Evolutionary conservation across 2,113 vertebrate species (phyloP).

Genomic region (Oncorhynchus clarkii): DNA sequence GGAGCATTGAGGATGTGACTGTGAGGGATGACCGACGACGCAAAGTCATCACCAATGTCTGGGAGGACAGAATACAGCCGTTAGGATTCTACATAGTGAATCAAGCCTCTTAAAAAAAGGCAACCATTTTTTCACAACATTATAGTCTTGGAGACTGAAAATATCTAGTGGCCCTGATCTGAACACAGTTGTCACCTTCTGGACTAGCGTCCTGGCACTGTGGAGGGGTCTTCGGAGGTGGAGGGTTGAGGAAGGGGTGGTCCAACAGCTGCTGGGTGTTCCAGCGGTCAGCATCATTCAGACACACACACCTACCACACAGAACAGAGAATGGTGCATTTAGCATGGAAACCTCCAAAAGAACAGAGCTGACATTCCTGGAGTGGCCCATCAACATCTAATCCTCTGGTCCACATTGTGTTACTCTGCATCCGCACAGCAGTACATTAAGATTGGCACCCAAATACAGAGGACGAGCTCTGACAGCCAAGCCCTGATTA

Average conservation of each 20-base stretch:
- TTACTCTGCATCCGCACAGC: too few relatives aligned
- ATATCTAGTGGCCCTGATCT: neutral
- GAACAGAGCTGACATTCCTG: neutral
- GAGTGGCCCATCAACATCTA: neutral
- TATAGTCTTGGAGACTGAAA: neutral
- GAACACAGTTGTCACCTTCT: constrained; percentile 74
- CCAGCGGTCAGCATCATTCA: constrained; percentile 92
- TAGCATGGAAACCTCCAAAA: neutral
- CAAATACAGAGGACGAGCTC: constrained; percentile 1
- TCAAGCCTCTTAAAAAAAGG: neutral
- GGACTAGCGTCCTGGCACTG: constrained; percentile 78
- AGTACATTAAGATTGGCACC: neutral
- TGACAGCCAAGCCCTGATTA: neutral
- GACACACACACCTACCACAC: constrained; percentile 83
- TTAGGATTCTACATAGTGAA: neutral
- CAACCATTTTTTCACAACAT: too few relatives aligned
- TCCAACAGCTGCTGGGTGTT: constrained; percentile 86
- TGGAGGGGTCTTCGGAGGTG: constrained; percentile 71
- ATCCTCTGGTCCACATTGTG: neutral
- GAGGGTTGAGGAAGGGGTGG: constrained; percentile 86
- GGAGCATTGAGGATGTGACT: constrained; percentile 75
- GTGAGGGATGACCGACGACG: constrained; percentile 83
- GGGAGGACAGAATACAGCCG: neutral
- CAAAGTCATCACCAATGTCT: constrained; percentile 83
- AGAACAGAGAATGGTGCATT: neutral